Conservation (phyloP, 2,113 vertebrate genomes). For the Smithornis capensis region DNA sequence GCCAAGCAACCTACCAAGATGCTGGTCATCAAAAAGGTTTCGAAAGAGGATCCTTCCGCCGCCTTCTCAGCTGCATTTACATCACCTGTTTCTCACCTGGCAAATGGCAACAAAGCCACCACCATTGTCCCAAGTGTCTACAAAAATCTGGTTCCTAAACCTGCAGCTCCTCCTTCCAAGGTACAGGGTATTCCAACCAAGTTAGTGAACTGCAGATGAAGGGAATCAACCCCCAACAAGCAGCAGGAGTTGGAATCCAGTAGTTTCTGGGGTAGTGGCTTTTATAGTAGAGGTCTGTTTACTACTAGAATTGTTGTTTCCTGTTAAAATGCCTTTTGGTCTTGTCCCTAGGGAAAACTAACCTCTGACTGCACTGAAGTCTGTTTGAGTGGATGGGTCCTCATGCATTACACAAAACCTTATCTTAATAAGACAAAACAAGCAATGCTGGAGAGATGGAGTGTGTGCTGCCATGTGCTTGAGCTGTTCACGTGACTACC, state of each 20-base stretch:
- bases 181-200: slow-evolving; percentile 59
- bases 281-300: neutral
- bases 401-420: neutral
- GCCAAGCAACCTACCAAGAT: slow-evolving; percentile 98
- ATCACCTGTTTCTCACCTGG: slow-evolving; percentile 85
- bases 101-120: slow-evolving; percentile 91
- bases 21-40: slow-evolving; percentile 99
- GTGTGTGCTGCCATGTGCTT: neutral
- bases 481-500: neutral
- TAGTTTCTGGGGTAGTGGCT: neutral
- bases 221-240: neutral
- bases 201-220: neutral
- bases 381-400: neutral
- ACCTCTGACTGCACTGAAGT: neutral
- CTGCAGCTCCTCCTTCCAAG: slow-evolving; percentile 92
- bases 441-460: neutral
- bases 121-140: slow-evolving; percentile 93
- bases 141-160: slow-evolving; percentile 98
- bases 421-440: slow-evolving; percentile 1
- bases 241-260: neutral
- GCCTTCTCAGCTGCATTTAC: slow-evolving; percentile 96
- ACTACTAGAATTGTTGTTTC: neutral
- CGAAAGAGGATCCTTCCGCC: slow-evolving; percentile 94
- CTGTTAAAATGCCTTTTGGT: neutral
- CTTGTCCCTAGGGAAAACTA: neutral